A percentile compares a stretch with the other conserved stretches of the same genome.
phyloP scores from a whole-genome alignment of 2,797 vertebrate species.

The Notolabrus celidotus region DNA sequence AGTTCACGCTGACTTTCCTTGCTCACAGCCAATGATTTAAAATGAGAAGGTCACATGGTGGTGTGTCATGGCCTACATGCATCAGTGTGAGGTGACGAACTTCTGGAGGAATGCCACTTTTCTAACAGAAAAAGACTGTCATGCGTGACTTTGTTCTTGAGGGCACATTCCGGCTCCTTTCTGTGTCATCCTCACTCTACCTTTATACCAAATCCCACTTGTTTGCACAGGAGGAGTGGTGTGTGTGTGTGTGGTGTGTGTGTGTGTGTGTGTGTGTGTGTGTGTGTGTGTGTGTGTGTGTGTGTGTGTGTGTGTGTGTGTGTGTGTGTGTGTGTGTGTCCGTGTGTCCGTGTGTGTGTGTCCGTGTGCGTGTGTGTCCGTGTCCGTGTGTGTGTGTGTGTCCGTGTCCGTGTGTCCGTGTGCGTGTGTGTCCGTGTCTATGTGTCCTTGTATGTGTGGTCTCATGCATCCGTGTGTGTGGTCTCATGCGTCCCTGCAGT shows the following conservation, averaged over 20 bases:
- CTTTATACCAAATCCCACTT: slow-evolving; percentile 51
- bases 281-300: too few relatives aligned
- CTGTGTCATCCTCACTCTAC: slow-evolving; percentile 38
- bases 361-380: too few relatives aligned
- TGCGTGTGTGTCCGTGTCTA: slow-evolving; percentile 9
- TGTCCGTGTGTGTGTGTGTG: too few relatives aligned
- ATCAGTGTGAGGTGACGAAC: slow-evolving; percentile 16
- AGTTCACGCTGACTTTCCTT: not conserved
- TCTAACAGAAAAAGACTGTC: slow-evolving; percentile 16
- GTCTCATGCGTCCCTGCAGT: slow-evolving; percentile 33
- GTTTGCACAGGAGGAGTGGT: slow-evolving; percentile 50
- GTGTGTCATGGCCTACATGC: slow-evolving; percentile 25
- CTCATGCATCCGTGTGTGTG: too few relatives aligned
- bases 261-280: too few relatives aligned
- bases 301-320: slow-evolving; percentile 8
- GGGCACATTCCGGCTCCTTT: slow-evolving; percentile 7
- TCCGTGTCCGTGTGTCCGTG: too few relatives aligned
- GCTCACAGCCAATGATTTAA: slow-evolving; percentile 17
- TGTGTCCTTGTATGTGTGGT: too few relatives aligned
- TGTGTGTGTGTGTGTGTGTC: slow-evolving; percentile 4
- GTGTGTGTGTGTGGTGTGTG: slow-evolving; percentile 9
- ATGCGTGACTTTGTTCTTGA: not conserved
- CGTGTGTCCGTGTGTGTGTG: slow-evolving; percentile 9
- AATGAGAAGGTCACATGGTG: slow-evolving; percentile 21
- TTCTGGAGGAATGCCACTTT: slow-evolving; percentile 25